Evolutionary conservation across 2,888 invertebrate genomes (phyloP).

Genomic region (Drosophila picticornis): DNA sequence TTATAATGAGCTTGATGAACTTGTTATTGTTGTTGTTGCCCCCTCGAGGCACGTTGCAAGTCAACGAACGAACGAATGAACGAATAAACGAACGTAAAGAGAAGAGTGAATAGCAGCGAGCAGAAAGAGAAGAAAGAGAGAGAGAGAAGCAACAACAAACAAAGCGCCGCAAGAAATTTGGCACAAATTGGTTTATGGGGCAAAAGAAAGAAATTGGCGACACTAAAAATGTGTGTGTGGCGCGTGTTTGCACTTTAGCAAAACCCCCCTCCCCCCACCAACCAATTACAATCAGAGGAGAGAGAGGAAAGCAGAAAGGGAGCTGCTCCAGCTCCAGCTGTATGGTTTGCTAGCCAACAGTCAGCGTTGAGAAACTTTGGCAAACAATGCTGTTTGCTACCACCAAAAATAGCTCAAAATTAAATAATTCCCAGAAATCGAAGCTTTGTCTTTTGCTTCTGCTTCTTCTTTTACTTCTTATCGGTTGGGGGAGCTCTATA

Average conservation of each 20-base stretch:
- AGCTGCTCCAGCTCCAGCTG: background rate
- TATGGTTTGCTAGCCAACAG: background rate
- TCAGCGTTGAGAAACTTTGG: background rate
- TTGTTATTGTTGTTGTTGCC: slow-evolving; percentile 8
- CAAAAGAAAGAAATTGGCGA: slow-evolving; percentile 43
- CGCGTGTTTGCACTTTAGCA: slow-evolving; percentile 78
- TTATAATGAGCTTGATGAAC: slow-evolving; percentile 65
- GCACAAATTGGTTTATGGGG: slow-evolving; percentile 60
- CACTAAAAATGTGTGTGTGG: slow-evolving; percentile 44
- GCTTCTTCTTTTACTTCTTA: background rate
- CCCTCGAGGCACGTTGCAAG: slow-evolving; percentile 62
- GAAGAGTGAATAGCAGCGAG: background rate
- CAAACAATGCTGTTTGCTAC: slow-evolving; percentile 14
- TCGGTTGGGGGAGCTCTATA: slow-evolving; percentile 25
- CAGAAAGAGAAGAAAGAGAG: slow-evolving; percentile 10
- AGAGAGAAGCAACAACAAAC: slow-evolving; percentile 36
- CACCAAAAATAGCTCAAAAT: slow-evolving; percentile 29
- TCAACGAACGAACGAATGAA: slow-evolving; percentile 59
- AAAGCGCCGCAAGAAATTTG: slow-evolving; percentile 43
- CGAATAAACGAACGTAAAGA: background rate
- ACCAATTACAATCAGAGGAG: background rate
- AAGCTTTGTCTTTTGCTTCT: slow-evolving; percentile 3
- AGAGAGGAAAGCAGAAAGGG: background rate
- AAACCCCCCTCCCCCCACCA: background rate
- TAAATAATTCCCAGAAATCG: slow-evolving; percentile 13